phyloP scores from a whole-genome alignment of 2,888 invertebrate species.

The Notodonta ziczac region DNA sequence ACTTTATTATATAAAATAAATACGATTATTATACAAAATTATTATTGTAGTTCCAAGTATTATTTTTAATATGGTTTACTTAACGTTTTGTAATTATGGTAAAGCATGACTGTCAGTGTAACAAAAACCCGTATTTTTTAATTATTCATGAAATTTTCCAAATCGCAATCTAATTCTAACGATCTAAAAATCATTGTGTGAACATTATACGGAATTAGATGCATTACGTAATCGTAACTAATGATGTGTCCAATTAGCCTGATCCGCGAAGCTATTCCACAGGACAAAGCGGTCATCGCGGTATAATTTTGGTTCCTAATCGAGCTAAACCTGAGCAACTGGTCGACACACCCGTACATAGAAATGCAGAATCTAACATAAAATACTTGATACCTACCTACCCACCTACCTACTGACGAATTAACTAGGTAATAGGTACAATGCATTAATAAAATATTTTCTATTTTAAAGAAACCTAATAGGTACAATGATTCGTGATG shows the following conservation, averaged over 20 bases:
- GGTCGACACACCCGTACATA: conserved; percentile 38
- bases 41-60: too few relatives aligned
- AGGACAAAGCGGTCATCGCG: conserved; percentile 51
- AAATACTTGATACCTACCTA: conserved; percentile 20
- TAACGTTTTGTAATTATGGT: too few relatives aligned
- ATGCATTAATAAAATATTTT: conserved; percentile 20
- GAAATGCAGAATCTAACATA: conserved; percentile 23
- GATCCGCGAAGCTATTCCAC: conserved; percentile 19
- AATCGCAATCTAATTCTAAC: conserved; percentile 26
- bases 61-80: too few relatives aligned
- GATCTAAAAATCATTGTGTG: conserved; percentile 12
- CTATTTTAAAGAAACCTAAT: conserved; percentile 14
- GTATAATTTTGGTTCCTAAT: conserved; percentile 48
- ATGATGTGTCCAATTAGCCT: conserved; percentile 39
- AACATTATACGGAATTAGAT: conserved; percentile 15
- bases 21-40: neutral
- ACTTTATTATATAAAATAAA: neutral
- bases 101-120: too few relatives aligned
- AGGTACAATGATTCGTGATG: conserved; percentile 1
- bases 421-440: conserved; percentile 1
- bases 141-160: neutral
- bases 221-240: conserved; percentile 33
- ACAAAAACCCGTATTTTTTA: neutral
- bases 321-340: conserved; percentile 43
- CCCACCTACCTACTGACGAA: conserved; percentile 4